phyloP scores from a whole-genome alignment of 2,797 vertebrate species.

The Lacerta agilis region DNA sequence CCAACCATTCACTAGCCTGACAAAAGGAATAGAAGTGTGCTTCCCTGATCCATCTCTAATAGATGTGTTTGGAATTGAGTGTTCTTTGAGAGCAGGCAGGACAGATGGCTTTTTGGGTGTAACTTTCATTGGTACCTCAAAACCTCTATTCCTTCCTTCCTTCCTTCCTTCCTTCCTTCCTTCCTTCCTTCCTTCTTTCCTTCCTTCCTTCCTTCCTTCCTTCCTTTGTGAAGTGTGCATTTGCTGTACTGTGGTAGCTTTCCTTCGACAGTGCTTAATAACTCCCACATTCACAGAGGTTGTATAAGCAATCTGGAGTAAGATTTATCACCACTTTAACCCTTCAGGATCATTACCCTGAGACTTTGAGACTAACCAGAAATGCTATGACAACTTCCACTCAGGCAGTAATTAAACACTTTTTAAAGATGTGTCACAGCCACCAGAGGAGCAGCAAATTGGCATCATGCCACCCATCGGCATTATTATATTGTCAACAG shows the following conservation, averaged over 20 bases:
- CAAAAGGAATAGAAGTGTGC: neutral
- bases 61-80: neutral
- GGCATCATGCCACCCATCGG: neutral
- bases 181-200: neutral
- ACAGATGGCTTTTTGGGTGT: neutral
- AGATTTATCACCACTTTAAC: neutral
- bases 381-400: conserved; percentile 37
- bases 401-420: conserved; percentile 42
- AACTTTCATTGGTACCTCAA: neutral
- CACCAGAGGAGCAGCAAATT: conserved; percentile 28
- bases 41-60: neutral
- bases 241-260: neutral
- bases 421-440: conserved; percentile 25
- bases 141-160: neutral
- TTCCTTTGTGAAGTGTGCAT: neutral
- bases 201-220: conserved; percentile 6
- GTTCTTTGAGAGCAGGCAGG: neutral
- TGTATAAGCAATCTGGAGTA: neutral
- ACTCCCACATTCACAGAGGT: neutral
- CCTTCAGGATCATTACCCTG: neutral
- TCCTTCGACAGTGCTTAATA: neutral
- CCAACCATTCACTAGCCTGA: neutral
- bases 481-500: neutral
- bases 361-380: conserved; percentile 40
- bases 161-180: too few species aligned